Evolutionary conservation across 2,888 invertebrate genomes (phyloP).

Genomic region (Lissonota sp.): DNA sequence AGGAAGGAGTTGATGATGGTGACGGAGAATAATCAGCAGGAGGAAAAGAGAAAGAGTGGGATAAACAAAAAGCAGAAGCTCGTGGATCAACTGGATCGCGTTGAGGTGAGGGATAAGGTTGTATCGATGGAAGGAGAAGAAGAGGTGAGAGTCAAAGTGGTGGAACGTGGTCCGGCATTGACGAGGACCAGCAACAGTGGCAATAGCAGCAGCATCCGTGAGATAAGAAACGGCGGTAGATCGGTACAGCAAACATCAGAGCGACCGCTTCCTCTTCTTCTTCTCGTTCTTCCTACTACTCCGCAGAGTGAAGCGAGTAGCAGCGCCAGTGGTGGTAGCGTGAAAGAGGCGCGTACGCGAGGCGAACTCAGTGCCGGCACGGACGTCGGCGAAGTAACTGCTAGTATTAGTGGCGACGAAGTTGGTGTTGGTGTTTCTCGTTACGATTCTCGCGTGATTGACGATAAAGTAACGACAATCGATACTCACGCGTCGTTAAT

Average conservation of each 20-base stretch:
- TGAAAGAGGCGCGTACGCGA: constrained; percentile 76
- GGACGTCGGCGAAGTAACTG: constrained; percentile 79
- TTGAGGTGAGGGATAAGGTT: constrained; percentile 21
- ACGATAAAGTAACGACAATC: too few species aligned
- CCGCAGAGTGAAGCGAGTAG: constrained; percentile 59
- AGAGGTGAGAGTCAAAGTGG: constrained; percentile 36
- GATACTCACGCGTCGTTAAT: constrained; percentile 36
- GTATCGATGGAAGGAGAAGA: constrained; percentile 33
- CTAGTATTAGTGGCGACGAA: constrained; percentile 46
- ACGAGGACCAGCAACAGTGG: constrained; percentile 73
- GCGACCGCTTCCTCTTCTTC: constrained; percentile 66
- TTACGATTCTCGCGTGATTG: constrained; percentile 26
- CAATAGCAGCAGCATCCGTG: constrained; percentile 66
- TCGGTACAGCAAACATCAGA: constrained; percentile 64
- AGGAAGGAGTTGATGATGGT: constrained; percentile 15
- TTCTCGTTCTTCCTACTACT: constrained; percentile 75
- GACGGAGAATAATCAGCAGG: constrained; percentile 44
- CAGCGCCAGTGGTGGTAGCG: constrained; percentile 73
- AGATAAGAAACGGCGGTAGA: constrained; percentile 67
- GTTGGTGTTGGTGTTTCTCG: constrained; percentile 12
- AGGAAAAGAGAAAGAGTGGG: constrained; percentile 36
- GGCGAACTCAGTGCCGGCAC: constrained; percentile 81
- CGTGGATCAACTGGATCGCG: constrained; percentile 30
- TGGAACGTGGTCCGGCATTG: constrained; percentile 69
- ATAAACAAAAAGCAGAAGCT: constrained; percentile 37